Evolutionary conservation across 2,797 vertebrate species (phyloP).

Genomic region (Hoplostethus mediterraneus): DNA sequence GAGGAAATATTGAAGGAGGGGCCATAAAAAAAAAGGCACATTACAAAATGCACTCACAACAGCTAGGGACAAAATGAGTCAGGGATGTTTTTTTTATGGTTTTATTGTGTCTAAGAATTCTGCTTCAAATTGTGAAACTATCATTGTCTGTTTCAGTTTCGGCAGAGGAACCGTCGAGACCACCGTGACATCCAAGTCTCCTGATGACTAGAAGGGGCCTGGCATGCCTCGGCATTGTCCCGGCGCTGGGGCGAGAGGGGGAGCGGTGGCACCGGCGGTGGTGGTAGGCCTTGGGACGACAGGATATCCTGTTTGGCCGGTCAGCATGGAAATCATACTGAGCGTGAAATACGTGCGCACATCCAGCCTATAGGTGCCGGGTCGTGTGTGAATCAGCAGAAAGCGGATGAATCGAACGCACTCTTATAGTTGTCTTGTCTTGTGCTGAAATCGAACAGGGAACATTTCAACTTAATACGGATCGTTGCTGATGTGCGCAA

Average conservation of each 20-base stretch:
- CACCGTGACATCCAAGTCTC: slow-evolving; percentile 18
- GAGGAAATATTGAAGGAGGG: slow-evolving; percentile 36
- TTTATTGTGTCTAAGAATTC: slow-evolving; percentile 12
- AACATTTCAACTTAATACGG: background rate
- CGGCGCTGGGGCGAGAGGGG: slow-evolving; percentile 70
- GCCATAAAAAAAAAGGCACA: slow-evolving; percentile 41
- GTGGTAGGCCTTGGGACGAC: slow-evolving; percentile 73
- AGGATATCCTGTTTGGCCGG: slow-evolving; percentile 88
- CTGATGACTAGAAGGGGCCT: slow-evolving; percentile 15
- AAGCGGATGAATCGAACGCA: background rate
- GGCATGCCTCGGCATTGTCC: slow-evolving; percentile 80
- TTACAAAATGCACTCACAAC: slow-evolving; percentile 16
- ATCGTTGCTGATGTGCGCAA: too few species aligned
- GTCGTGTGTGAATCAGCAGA: slow-evolving; percentile 42
- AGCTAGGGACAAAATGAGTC: slow-evolving; percentile 18
- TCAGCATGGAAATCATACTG: slow-evolving; percentile 78
- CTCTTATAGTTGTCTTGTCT: background rate
- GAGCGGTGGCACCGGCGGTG: slow-evolving; percentile 32
- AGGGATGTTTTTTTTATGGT: slow-evolving; percentile 29
- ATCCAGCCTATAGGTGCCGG: background rate
- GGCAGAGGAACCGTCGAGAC: slow-evolving; percentile 44
- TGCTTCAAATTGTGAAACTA: slow-evolving; percentile 29
- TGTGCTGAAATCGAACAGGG: background rate
- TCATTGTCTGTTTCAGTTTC: background rate
- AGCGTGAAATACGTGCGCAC: slow-evolving; percentile 2